Base-by-base conservation (phyloP, 64 coral and sea anemone genomes). In the Pocillopora damicornis region DNA sequence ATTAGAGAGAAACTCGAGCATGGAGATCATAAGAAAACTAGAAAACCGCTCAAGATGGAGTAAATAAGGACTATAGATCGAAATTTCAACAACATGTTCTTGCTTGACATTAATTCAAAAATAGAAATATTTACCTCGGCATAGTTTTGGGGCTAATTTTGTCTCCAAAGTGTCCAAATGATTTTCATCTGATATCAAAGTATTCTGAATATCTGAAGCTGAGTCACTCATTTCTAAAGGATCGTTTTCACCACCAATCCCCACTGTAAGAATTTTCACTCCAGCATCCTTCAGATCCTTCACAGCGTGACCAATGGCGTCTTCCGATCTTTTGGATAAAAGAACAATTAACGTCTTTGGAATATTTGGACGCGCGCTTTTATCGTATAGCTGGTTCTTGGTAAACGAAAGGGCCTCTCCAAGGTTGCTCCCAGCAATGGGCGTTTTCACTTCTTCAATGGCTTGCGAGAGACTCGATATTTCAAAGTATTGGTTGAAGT, bases 361-460 rank as follows among this genome's bases (percentile, higher is more conserved):
- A 11, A 75, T 64, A 15, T 80, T 69, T 76, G 89, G 36, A 37
- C 89, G 79, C n/a, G 89, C 61, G 42, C 89, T 90, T 59, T 61
- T 76, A n/a, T 90, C 79, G 60, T 75, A 90, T 11, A 90, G 57
- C 62, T 90, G 89, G 59, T 90, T 25, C 60, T 83, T 90, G 10
- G 60, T 37, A 82, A 90, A 90, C 59, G 61, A 51, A 2, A 90
- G 61, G 0, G 89, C 89, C 20, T 75, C 61, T 26, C 68, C 79
- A 18, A 81, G 15, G 0, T 66, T 90, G 79, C 79, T 83, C 23
- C 89, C 89, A 10, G n/a, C 34, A 18, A 20, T 38, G 38, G 89
- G 89, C 65, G 25, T 82, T 34, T 60, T 73, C 7, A 63, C 34
- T 9, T 63, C 79, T 72, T 83, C 60, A 16, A 90, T 83, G 0